Percentiles rank a stretch among this genome's conserved stretches.
Conservation (phyloP, 2,888 invertebrate genomes). For the Volucella bombylans region DNA sequence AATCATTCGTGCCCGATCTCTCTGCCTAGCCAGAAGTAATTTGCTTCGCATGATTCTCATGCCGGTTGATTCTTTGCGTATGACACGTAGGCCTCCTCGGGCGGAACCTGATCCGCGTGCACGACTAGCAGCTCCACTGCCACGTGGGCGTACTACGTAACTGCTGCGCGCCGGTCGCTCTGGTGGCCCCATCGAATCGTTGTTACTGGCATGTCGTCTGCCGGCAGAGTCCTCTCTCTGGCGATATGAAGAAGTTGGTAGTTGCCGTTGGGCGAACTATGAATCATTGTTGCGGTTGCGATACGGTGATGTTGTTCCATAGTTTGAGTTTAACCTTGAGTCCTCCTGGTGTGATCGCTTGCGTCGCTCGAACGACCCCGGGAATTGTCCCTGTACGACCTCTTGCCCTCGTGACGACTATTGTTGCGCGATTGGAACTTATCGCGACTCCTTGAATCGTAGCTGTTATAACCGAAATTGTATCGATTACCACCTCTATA, state of each 20-base stretch:
- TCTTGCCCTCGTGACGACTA: no score
- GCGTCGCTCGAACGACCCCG: no score
- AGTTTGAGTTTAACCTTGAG: constrained; percentile 77
- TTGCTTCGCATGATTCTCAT: constrained; percentile 81
- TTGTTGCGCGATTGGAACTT: no score
- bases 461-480: no score
- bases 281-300: constrained; percentile 79
- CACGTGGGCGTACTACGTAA: constrained; percentile 80
- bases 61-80: constrained; percentile 80
- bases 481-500: no score
- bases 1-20: constrained; percentile 81
- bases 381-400: no score
- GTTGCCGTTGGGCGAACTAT: constrained; percentile 77
- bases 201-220: constrained; percentile 76
- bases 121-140: constrained; percentile 78
- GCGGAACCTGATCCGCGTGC: constrained; percentile 77
- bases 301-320: constrained; percentile 81
- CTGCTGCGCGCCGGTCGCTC: constrained; percentile 80
- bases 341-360: constrained; percentile 77
- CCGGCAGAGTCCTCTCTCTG: constrained; percentile 72
- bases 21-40: constrained; percentile 81
- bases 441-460: no score
- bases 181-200: constrained; percentile 81
- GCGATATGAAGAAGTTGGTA: constrained; percentile 76
- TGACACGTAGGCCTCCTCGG: constrained; percentile 79